A percentile compares a stretch with the other conserved stretches of the same genome.
Conservation (phyloP, 2,113 vertebrate genomes). For the Falco punctatus region DNA sequence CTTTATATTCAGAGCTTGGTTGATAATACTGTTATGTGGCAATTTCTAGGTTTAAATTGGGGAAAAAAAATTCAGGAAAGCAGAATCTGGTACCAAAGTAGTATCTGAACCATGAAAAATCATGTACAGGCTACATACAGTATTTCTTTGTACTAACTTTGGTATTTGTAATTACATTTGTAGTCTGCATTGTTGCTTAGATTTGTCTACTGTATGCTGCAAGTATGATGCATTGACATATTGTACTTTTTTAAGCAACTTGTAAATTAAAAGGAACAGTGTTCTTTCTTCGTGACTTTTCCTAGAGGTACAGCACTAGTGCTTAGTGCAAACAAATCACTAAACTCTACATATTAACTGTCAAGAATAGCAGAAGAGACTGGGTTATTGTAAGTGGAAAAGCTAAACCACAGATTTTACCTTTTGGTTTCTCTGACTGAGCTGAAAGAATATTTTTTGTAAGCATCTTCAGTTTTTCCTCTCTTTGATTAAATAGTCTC, state of each 20-base stretch:
- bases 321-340: neutral
- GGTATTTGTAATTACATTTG: neutral
- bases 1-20: neutral
- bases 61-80: neutral
- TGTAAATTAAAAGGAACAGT: neutral
- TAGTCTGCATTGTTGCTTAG: neutral
- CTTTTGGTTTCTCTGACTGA: conserved; percentile 85
- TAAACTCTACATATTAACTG: neutral
- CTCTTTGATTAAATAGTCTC: conserved; percentile 81
- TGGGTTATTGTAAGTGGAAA: neutral
- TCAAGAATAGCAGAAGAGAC: neutral
- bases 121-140: neutral
- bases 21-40: neutral
- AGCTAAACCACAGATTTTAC: conserved; percentile 54
- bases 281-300: neutral
- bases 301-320: neutral
- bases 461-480: conserved; percentile 82
- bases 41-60: neutral
- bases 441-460: conserved; percentile 84
- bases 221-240: neutral
- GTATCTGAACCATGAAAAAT: neutral
- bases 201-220: neutral
- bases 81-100: neutral
- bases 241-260: neutral
- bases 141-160: neutral